Conservation (phyloP, 2,113 vertebrate genomes). For the Tragelaphus buxtoni region DNA sequence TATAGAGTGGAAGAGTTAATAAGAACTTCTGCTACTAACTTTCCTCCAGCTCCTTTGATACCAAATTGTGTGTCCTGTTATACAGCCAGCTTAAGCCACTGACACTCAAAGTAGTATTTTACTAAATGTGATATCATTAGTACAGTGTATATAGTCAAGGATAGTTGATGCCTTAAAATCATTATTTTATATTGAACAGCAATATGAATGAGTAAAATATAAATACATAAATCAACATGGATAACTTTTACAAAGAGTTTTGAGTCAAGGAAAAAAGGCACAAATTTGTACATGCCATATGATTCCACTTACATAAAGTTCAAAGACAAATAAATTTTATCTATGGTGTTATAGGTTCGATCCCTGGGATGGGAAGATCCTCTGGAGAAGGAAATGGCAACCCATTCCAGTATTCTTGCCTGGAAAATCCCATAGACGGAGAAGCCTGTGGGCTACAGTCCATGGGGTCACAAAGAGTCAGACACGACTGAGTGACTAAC, state of each 20-base stretch:
- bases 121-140: background rate
- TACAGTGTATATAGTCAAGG: background rate
- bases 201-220: background rate
- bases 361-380: background rate
- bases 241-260: background rate
- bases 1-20: background rate
- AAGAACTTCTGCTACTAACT: background rate
- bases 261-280: background rate
- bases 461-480: background rate
- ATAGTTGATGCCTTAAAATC: background rate
- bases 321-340: background rate
- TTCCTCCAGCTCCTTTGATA: background rate
- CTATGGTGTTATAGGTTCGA: background rate
- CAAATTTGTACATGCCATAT: background rate
- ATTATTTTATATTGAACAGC: background rate
- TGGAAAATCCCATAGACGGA: background rate
- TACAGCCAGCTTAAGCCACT: background rate
- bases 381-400: background rate
- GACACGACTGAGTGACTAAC: background rate
- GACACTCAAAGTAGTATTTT: background rate
- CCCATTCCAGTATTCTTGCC: background rate
- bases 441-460: background rate
- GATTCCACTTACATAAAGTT: background rate
- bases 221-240: background rate
- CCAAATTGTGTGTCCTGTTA: background rate